These are phyloP conservation scores for Myopa testacea DNA, from an alignment of 2,888 invertebrate species.

Conservation along the genomic window DNA sequence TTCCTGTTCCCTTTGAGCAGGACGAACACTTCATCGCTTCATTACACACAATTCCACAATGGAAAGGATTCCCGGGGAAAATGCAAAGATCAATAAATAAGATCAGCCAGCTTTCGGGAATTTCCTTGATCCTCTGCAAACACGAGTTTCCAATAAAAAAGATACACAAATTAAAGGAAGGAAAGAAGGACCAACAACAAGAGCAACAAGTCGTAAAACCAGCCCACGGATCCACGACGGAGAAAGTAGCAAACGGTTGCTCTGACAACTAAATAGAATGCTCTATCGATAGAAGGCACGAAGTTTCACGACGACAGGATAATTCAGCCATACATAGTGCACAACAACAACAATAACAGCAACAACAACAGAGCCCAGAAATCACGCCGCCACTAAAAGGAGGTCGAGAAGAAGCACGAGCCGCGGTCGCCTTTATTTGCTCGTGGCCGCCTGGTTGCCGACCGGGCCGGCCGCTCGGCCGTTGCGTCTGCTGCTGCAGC, in stretches of 20 bases:
- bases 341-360: neutral
- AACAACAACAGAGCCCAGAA: neutral
- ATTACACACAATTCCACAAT: no score
- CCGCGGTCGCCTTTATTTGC: constrained; percentile 16
- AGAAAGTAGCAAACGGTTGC: neutral
- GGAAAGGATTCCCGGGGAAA: no score
- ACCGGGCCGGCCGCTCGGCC: neutral
- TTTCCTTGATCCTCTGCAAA: constrained; percentile 23
- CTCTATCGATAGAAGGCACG: neutral
- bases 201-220: constrained; percentile 6
- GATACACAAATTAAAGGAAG: neutral
- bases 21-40: no score
- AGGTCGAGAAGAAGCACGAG: constrained; percentile 2
- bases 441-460: neutral
- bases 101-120: neutral
- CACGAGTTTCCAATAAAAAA: constrained; percentile 7
- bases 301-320: neutral
- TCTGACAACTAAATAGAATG: neutral
- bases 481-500: constrained; percentile 21
- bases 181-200: neutral
- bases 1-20: no score
- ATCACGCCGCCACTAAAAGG: constrained; percentile 10
- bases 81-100: no score
- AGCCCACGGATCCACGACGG: neutral
- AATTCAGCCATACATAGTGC: neutral